Evolutionary conservation across 2,797 vertebrate species (phyloP).

Genomic region (Anguilla obscura): DNA sequence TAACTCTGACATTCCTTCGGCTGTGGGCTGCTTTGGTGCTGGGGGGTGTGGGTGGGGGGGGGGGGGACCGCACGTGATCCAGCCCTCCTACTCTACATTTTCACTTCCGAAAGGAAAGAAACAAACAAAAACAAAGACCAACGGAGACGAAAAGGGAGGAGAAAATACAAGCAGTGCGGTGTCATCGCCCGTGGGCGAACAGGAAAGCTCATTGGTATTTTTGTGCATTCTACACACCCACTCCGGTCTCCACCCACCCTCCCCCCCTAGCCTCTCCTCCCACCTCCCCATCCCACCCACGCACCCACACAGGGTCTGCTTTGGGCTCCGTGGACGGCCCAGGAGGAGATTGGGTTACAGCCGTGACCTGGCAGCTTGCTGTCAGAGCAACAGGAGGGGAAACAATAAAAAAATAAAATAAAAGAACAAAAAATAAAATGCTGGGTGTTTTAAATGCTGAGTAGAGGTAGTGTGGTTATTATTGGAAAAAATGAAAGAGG

Average conservation of each 20-base stretch:
- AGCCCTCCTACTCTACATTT: background rate
- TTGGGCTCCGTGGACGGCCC: conserved; percentile 31
- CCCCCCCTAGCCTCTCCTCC: background rate
- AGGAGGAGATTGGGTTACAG: conserved; percentile 62
- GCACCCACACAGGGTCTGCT: conserved; percentile 48
- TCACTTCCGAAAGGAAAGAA: background rate
- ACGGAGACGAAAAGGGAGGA: conserved; percentile 4
- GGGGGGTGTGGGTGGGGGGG: background rate
- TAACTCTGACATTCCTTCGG: conserved; percentile 9
- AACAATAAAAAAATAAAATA: conserved; percentile 53
- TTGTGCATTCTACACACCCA: conserved; percentile 50
- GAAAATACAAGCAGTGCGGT: conserved; percentile 39
- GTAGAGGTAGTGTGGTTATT: conserved; percentile 70
- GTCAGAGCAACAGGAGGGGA: conserved; percentile 66
- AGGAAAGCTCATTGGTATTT: conserved; percentile 45
- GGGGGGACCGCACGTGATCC: background rate
- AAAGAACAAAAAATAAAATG: conserved; percentile 49
- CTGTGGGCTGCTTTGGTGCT: background rate
- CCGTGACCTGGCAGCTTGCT: conserved; percentile 57
- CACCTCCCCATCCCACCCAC: conserved; percentile 40
- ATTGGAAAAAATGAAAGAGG: conserved; percentile 75
- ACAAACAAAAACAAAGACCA: conserved; percentile 37
- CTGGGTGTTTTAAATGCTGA: conserved; percentile 66
- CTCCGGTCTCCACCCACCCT: conserved; percentile 40
- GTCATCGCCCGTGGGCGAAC: conserved; percentile 39